Evolutionary conservation across 2,888 invertebrate species (phyloP), one percentile per base, ranked within the genome.

Genomic region (Lagria hirta): DNA sequence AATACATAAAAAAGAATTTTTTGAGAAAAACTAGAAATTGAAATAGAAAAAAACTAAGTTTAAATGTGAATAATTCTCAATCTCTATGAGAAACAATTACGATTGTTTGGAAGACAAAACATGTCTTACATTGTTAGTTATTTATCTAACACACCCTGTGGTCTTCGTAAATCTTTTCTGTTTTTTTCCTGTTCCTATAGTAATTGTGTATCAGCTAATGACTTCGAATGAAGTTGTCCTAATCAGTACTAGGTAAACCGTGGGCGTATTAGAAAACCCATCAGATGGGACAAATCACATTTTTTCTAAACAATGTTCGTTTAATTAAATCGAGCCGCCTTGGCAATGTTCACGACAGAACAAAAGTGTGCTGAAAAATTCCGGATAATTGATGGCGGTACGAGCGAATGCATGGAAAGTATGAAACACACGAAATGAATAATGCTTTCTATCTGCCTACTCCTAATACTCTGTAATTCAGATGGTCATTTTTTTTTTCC

Each of bases 381-480:
- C 2, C n/a, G n/a, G 12, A 22, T 43, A 43, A 36, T 36, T 36
- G 43, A 43, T 43, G 15, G 36, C 15, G n/a, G n/a, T 10, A 11
- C 14, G 3, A 12, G 11, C 8, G 11, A 26, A 13, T 26, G 20
- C 34, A 40, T 34, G 34, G 34, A 33, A 42, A 42, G 33, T 28
- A 27, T n/a, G n/a, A n/a, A n/a, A n/a, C 27, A 11, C 22, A 26
- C 30, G 26, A 37, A 37, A 37, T 26, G 20, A 21, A 26, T 35
- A 20, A 27, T 35, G 27, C 42, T 42, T 42, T 42, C 42, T 34
- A 36, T 43, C 27, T 36, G 35, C 33, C 23, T 32, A 32, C 32
- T 32, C 32, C 7, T n/a, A 18, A 18, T 6, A 18, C 18, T 6
- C 18, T 6, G 7, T 5, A 5, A 18, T 6, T 18, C 7, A 7